phyloP scores from a whole-genome alignment of 2,113 vertebrate genomes.

The Macaca fascicularis region T2T-MFA8v1.1 NC_088395.1:40791001-40791500 shows the following conservation, averaged over 20 bases:
- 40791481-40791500: background rate
- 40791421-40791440: constrained; percentile 2
- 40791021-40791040: constrained; percentile 22
- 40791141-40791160: constrained; percentile 6
- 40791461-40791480: constrained; percentile 9
- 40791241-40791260: constrained; percentile 22
- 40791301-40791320: background rate
- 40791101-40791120: constrained; percentile 28
- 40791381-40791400: constrained; percentile 18
- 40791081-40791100: background rate
- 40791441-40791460: background rate
- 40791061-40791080: background rate
- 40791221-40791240: background rate
- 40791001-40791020: background rate
- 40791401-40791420: background rate
- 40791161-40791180: background rate
- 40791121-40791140: constrained; percentile 25
- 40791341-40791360: constrained; percentile 36
- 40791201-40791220: constrained; percentile 11
- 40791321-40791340: background rate
- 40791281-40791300: background rate
- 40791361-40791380: constrained; percentile 6
- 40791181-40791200: constrained; percentile 17
- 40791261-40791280: background rate
- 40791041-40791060: background rate